Evolutionary conservation across 2,113 vertebrate genomes (phyloP).

Genomic region (Boulengeromyrus knoepffleri): DNA sequence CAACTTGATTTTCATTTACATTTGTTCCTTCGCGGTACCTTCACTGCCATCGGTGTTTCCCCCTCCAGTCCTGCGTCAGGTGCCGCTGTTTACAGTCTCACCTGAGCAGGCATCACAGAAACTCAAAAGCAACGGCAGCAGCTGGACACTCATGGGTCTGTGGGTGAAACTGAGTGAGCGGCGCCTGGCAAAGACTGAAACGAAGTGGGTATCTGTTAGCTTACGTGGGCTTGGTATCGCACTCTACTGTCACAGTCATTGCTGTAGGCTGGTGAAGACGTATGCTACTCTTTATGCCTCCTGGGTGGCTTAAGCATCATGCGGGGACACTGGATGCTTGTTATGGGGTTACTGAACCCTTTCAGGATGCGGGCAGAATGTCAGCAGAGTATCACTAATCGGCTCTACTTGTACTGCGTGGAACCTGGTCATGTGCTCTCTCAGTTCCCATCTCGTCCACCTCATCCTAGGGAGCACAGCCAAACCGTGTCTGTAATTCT

Average conservation of each 20-base stretch:
- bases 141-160: not conserved
- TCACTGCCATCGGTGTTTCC: not conserved
- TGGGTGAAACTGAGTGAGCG: not conserved
- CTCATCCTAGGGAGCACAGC: not conserved
- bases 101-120: not conserved
- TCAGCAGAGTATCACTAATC: not conserved
- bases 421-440: not conserved
- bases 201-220: not conserved
- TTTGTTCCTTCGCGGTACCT: not conserved
- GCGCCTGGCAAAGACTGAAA: not conserved
- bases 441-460: not conserved
- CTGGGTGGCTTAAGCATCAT: not conserved
- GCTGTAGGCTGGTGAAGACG: not conserved
- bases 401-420: too few relatives aligned
- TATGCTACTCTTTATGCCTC: not conserved
- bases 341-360: not conserved
- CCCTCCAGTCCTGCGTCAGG: not conserved
- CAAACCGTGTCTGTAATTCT: not conserved
- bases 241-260: not conserved
- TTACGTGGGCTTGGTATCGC: not conserved
- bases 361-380: not conserved
- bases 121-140: not conserved
- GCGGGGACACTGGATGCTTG: not conserved
- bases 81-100: not conserved
- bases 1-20: not conserved